Evolutionary conservation across 1,140 invertebrate species (phyloP), one percentile per base, ranked within the genome.

Genomic region (Ceratina australensis): DNA sequence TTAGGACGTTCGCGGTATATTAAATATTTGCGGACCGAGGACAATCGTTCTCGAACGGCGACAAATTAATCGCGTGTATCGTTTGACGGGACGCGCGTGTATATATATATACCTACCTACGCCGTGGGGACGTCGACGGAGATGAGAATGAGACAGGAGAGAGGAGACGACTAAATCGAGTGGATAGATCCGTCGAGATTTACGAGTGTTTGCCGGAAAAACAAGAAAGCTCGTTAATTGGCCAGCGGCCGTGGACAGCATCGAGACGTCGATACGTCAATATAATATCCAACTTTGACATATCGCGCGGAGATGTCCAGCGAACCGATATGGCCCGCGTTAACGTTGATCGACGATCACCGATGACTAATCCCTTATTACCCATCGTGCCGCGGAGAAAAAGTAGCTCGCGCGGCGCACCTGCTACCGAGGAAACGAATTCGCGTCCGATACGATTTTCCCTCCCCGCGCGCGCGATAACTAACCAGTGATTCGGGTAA

Each of bases 341-440:
- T 72, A 81, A 78, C 67, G 82, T 87, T 90, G 88, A 90, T 91
- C 86, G 89, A 90, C 82, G 89, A 89, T 89, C 81, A 72, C 57
- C 79, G 82, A 81, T 86, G 80, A 88, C 82, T 89, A 89, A 90
- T 90, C 85, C 88, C 85, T 88, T 85, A 86, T 87, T 87, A 87
- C 61, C 72, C 84, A 80, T 84, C 72, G 81, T 72, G 66, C 26
- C 50, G 67, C 8, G 71, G 78, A 87, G 87, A 88, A 89, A 86
- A 71, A 56, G 28, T 26, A 16, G 5, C 33, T 42, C n/a, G 67
- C 12, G 67, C 63, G 57, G 60, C 74, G 69, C 88, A 90, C 87
- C 89, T 91, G 90, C 84, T 87, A 69, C 81, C 63, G 54, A 77
- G 74, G 71, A 67, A 13, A 52, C 47, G 15, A 33, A 33, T 33